Conservation (phyloP, 2,113 vertebrate species). For the Natator depressus region DNA sequence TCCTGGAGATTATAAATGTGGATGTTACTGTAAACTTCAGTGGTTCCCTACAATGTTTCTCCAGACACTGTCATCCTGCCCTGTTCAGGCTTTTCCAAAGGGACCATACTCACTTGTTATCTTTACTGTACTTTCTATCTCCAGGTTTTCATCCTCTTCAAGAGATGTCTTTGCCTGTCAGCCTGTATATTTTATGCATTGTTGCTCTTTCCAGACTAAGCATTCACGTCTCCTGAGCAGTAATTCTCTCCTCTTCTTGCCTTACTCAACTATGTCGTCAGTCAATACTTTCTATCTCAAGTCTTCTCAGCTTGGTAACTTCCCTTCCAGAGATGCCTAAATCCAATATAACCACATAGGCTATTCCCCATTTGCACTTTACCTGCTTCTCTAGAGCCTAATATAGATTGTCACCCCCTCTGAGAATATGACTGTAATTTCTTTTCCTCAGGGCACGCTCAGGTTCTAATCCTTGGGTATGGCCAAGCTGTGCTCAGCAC, state of each 20-base stretch:
- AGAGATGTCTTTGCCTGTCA: not conserved
- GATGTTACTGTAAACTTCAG: not conserved
- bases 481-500: not conserved
- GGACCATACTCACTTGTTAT: not conserved
- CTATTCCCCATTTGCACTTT: not conserved
- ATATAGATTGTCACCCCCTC: not conserved
- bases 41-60: not conserved
- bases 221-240: too few species aligned
- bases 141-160: not conserved
- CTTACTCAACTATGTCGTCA: not conserved
- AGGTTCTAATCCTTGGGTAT: not conserved
- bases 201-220: too few species aligned
- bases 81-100: too few species aligned
- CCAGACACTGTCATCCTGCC: not conserved
- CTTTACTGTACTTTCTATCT: not conserved
- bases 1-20: not conserved
- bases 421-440: not conserved
- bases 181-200: not conserved
- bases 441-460: not conserved
- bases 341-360: not conserved
- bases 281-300: not conserved
- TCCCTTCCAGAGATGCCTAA: not conserved
- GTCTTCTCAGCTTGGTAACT: not conserved
- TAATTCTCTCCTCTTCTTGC: not conserved
- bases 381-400: not conserved